Evolutionary conservation across 2,888 invertebrate genomes (phyloP).

Genomic region (Cyrtodaria siliqua): DNA sequence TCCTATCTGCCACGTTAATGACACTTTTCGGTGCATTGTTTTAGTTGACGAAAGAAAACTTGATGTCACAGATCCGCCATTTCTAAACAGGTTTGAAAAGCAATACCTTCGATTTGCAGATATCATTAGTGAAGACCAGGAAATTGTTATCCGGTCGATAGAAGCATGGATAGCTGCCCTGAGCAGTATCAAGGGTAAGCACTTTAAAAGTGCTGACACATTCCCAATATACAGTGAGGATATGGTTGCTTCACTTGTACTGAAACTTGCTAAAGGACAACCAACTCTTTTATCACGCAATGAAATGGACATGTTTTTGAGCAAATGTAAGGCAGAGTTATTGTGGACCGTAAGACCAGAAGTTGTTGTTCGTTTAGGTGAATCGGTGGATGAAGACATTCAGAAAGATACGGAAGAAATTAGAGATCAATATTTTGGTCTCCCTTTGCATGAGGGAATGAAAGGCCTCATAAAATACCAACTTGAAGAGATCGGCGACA

Average conservation of each 20-base stretch:
- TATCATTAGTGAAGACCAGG: conserved; percentile 42
- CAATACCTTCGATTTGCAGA: conserved; percentile 73
- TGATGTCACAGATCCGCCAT: conserved; percentile 70
- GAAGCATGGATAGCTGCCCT: conserved; percentile 31
- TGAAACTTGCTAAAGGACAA: conserved; percentile 1
- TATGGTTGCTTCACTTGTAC: conserved; percentile 59
- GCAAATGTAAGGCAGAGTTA: conserved; percentile 30
- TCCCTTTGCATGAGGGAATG: conserved; percentile 68
- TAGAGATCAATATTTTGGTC: conserved; percentile 39
- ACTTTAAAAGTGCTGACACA: conserved; percentile 38
- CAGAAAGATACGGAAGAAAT: neutral
- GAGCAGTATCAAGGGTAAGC: conserved; percentile 9
- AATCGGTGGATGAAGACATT: conserved; percentile 5
- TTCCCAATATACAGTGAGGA: conserved; percentile 65
- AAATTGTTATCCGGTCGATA: conserved; percentile 23
- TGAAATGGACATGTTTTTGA: too few relatives aligned
- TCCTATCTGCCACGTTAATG: conserved; percentile 73
- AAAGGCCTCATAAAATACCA: conserved; percentile 27
- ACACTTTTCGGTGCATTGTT: conserved; percentile 73
- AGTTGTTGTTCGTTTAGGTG: conserved; percentile 42
- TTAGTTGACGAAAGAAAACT: conserved; percentile 68
- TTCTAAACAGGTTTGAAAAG: conserved; percentile 78
- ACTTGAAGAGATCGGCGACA: neutral
- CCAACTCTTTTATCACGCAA: too few relatives aligned
- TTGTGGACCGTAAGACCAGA: conserved; percentile 64